phyloP scores from a whole-genome alignment of 1,140 invertebrate genomes.

The Pseudachorutes palmiensis region DNA sequence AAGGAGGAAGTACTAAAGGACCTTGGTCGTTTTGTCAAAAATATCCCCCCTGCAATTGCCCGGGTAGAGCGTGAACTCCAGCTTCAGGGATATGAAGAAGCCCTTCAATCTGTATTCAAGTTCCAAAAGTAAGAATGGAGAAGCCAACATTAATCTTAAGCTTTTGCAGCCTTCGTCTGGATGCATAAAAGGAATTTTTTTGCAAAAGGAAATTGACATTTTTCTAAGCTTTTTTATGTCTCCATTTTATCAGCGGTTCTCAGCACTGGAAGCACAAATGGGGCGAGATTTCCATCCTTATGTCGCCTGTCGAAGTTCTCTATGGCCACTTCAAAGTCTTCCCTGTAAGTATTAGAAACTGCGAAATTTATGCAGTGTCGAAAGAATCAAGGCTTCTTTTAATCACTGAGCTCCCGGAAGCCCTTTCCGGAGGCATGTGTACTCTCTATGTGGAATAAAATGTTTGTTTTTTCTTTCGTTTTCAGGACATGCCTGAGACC shows the following conservation, averaged over 20 bases:
- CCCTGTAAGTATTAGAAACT: constrained; percentile 29
- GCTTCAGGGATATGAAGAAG: constrained; percentile 33
- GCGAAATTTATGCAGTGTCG: no score
- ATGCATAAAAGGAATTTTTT: neutral
- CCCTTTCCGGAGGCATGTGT: no score
- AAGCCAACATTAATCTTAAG: neutral
- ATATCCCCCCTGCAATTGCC: constrained; percentile 25
- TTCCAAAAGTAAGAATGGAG: constrained; percentile 34
- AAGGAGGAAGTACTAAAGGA: constrained; percentile 20
- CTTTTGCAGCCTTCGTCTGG: neutral
- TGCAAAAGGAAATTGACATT: neutral
- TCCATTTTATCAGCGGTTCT: constrained; percentile 19
- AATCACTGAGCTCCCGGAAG: no score
- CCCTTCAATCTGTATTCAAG: constrained; percentile 31
- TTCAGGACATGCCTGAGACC: constrained; percentile 35
- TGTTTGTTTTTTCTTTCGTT: neutral
- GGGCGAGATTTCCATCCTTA: constrained; percentile 33
- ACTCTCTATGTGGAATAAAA: no score
- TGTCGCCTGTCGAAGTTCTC: constrained; percentile 33
- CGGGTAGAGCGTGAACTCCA: constrained; percentile 31
- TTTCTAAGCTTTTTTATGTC: constrained; percentile 2
- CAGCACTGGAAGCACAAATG: constrained; percentile 32
- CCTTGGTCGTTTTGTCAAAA: constrained; percentile 20
- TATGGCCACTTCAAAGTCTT: constrained; percentile 38
- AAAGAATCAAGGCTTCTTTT: no score